A percentile compares a stretch with the other conserved stretches of the same genome.
Evolutionary conservation across 2,113 vertebrate species (phyloP).

Genomic region (Rhabdornis inornatus): DNA sequence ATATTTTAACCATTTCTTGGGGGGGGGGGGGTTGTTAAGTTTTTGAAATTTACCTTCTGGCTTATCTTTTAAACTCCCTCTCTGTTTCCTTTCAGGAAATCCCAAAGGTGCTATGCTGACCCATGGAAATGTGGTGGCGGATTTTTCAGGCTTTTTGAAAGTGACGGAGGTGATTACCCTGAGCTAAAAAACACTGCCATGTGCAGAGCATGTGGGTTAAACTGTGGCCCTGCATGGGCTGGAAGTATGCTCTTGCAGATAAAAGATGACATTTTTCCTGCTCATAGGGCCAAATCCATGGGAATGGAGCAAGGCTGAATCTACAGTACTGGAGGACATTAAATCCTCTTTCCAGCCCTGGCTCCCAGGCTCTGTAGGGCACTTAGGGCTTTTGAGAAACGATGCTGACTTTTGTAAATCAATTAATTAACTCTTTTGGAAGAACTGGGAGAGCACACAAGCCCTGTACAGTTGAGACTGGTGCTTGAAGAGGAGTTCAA

Average conservation of each 20-base stretch:
- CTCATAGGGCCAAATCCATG: neutral
- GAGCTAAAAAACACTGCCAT: neutral
- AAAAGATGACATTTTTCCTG: neutral
- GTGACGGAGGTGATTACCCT: conserved; percentile 92
- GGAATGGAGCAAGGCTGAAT: neutral
- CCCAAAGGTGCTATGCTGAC: conserved; percentile 98
- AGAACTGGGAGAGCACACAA: neutral
- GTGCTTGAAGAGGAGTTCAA: neutral
- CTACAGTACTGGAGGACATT: neutral
- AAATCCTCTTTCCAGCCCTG: neutral
- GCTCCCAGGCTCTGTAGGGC: neutral
- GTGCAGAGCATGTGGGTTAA: neutral
- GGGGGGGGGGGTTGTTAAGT: neutral
- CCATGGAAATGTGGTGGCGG: conserved; percentile 95
- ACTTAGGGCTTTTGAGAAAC: neutral
- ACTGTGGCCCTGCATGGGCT: neutral
- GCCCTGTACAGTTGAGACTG: neutral
- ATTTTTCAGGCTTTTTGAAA: conserved; percentile 97
- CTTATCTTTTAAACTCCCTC: neutral
- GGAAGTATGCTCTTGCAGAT: neutral
- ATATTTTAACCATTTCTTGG: neutral
- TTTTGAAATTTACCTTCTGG: neutral
- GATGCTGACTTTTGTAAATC: neutral
- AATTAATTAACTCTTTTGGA: neutral
- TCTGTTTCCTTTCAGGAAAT: conserved; percentile 79